Evolutionary conservation across 2,888 invertebrate species (phyloP), one percentile per base, ranked within the genome.

Genomic region (Oscheius onirici): DNA sequence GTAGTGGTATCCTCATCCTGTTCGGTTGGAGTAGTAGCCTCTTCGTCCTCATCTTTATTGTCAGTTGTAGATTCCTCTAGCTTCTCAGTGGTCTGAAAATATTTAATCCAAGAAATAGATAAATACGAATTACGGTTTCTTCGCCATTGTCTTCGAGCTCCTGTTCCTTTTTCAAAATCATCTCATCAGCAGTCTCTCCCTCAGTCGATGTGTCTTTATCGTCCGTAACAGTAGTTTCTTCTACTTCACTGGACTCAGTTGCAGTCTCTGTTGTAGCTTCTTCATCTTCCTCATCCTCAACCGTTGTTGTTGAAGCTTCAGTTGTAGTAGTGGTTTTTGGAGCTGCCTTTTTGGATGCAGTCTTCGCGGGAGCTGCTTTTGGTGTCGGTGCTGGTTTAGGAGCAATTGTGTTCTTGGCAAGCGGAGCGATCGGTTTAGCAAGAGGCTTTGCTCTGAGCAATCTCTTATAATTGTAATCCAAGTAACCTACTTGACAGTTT

Each of bases 1-100:
- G 72, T 60, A 2, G 72, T 72, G 17, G 17, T n/a, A 44, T 75
- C 41, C 40, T 34, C 40, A 2, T 41, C 20, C 20, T 24, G 6
- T 8, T 55, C 55, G 2, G 15, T 28, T 15, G 55, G 22, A 26
- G 55, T 49, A 28, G n/a, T 46, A 3, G 66, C 3, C n/a, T 54
- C 51, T 51, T 66, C 24, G 26, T 26, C 28, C 26, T 55, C 55
- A n/a, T 51, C 24, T 20, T 51, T 17, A 13, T 10, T 28, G 11
- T 11, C 55, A 55, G 55, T 26, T 13, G 55, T 55, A 28, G 55
- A 26, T 28, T 26, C 55, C 2, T 55, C 26, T 6, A 8, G 34
- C 3, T 55, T 28, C 28, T 55, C 55, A 13, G n/a, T 46, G 11
- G n/a, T 46, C 46, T 46, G 46, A 46, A 46, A 8, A 17, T 5